Base-by-base conservation (phyloP, 1,140 invertebrate genomes). In the Sarcophaga bullata region DNA sequence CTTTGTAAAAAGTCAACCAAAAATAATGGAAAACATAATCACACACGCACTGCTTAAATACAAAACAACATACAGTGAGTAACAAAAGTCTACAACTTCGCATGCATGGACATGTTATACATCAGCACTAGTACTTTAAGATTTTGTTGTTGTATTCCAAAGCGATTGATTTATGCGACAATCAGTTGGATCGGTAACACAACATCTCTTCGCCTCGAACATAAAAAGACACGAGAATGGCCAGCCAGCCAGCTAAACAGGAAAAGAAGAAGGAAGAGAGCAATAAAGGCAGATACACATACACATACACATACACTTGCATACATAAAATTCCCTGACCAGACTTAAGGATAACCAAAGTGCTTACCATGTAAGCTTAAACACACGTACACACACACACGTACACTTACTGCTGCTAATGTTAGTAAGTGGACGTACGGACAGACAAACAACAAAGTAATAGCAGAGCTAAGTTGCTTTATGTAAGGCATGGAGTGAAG, bases 131-230 rank as follows among this genome's bases (percentile, higher is more conserved):
- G 75, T 37, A 50, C 48, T 78, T 78, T 78, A 19, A 9, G 50
- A 1, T 52, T 9, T 52, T 52, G 50, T 52, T 52, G 50, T 13
- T 52, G 50, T 52, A 10, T 68, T 8, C n/a, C 62, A n/a, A 37
- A 37, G 75, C 75, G 75, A 78, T 78, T 78, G 75, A 78, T 78
- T 78, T 78, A 78, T 78, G 75, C 75, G 75, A 78, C 75, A 78
- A 78, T 78, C 25, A 50, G 48, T 78, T 78, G 75, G 52, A 78
- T 78, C 75, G 75, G 75, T 78, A 78, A 78, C 75, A 78, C 50
- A 78, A 78, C 75, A 78, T 78, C 75, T 78, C 75, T 78, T 78
- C 17, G 75, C 75, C 48, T 49, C n/a, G n/a, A 78, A 78, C 75
- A 78, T 78, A 48, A 78, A n/a, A 78, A 78, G 75, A 48, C 75